Evolutionary conservation across 1,140 invertebrate genomes (phyloP).

Genomic region (Brachionus plicatilis): DNA sequence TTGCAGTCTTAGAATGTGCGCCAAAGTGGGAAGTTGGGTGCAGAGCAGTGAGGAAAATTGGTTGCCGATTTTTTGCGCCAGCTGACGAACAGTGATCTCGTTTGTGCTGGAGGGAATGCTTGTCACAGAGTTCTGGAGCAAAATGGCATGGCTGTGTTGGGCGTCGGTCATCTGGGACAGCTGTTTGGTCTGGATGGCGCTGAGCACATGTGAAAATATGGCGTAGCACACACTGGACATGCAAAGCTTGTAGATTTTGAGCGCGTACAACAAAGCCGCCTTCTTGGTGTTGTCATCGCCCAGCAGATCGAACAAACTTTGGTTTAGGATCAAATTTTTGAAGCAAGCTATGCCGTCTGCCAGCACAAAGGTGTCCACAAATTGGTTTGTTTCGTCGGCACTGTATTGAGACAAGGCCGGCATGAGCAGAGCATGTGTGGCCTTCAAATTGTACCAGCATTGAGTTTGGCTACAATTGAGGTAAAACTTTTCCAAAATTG

Average conservation of each 20-base stretch:
- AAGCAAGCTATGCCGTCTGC: conserved; percentile 74
- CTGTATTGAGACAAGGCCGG: conserved; percentile 72
- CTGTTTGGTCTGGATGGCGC: conserved; percentile 45
- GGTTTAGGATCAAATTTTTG: conserved; percentile 76
- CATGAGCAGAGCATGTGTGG: conserved; percentile 83
- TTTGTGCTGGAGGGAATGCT: conserved; percentile 66
- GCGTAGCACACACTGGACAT: conserved; percentile 70
- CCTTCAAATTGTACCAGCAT: conserved; percentile 59
- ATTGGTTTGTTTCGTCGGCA: conserved; percentile 73
- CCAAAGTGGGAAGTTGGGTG: background rate
- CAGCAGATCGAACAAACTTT: conserved; percentile 68
- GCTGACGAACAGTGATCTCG: conserved; percentile 62
- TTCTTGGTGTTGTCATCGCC: conserved; percentile 73
- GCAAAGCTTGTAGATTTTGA: conserved; percentile 80
- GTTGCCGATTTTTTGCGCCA: background rate
- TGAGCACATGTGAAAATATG: conserved; percentile 49
- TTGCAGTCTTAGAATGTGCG: background rate
- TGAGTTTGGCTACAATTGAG: conserved; percentile 27
- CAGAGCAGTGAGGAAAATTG: background rate
- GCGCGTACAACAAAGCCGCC: conserved; percentile 60
- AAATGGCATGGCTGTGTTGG: conserved; percentile 58
- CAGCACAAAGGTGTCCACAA: conserved; percentile 61
- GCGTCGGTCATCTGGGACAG: conserved; percentile 52
- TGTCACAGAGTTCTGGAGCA: conserved; percentile 70
- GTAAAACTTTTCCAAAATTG: conserved; percentile 2